Evolutionary conservation across 1,140 invertebrate species (phyloP).

Genomic region (Dolichoris vasculosae): DNA sequence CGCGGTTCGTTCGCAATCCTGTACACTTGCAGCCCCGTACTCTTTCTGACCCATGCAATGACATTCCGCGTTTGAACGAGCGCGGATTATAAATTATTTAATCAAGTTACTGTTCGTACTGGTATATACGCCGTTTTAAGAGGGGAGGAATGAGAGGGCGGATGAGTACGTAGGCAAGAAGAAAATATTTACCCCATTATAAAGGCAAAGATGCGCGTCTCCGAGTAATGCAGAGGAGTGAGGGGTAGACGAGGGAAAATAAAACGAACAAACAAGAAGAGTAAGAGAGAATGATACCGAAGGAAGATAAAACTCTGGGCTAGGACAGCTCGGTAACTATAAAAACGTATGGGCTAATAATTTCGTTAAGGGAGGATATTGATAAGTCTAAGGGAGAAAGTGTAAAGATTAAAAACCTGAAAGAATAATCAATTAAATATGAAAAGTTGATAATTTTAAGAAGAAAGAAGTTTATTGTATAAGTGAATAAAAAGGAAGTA

Average conservation of each 20-base stretch:
- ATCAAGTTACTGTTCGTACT: conserved; percentile 61
- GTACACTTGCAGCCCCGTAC: conserved; percentile 14
- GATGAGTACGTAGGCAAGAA: conserved; percentile 60
- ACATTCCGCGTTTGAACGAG: conserved; percentile 65
- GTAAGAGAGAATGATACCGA: background rate
- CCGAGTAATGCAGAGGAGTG: conserved; percentile 29
- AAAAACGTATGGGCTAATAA: background rate
- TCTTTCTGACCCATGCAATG: conserved; percentile 56
- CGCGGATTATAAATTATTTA: conserved; percentile 72
- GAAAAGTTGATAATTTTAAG: background rate
- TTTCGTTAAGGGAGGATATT: background rate
- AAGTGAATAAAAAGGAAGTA: background rate
- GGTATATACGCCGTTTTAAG: background rate
- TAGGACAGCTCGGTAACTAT: background rate
- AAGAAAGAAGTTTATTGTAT: background rate
- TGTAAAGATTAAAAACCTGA: background rate
- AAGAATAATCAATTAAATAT: background rate
- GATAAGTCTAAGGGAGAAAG: background rate
- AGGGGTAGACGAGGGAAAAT: conserved; percentile 24
- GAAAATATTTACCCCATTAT: conserved; percentile 72
- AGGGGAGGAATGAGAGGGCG: background rate
- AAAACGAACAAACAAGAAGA: conserved; percentile 10
- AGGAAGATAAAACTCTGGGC: background rate
- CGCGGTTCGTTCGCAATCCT: background rate
- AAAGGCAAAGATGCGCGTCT: conserved; percentile 50